These are phyloP conservation scores for Chrysodeixis includens DNA, from an alignment of 2,888 invertebrate genomes.

Conservation along the genomic window DNA sequence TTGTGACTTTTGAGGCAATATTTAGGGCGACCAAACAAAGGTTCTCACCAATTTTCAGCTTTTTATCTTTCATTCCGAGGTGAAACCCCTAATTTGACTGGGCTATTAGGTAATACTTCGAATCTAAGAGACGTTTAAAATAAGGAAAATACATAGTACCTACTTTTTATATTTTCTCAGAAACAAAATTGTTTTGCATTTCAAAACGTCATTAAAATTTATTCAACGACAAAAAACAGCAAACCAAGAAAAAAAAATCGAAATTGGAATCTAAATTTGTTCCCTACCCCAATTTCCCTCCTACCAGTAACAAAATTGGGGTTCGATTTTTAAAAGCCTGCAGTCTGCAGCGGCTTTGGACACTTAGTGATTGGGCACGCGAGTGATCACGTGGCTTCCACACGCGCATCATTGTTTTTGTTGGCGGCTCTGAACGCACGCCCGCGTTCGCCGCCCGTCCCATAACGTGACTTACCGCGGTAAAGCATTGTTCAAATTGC, in stretches of 20 bases:
- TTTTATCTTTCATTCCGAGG: no score
- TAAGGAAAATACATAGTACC: no score
- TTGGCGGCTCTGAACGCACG: conserved; percentile 66
- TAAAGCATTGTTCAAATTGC: conserved; percentile 39
- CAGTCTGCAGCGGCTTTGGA: conserved; percentile 27
- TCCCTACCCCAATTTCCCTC: conserved; percentile 21
- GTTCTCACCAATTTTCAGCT: no score
- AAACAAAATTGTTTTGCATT: no score
- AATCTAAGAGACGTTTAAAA: no score
- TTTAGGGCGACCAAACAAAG: no score
- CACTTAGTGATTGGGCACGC: conserved; percentile 16
- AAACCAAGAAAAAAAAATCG: background rate
- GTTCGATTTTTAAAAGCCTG: conserved; percentile 21
- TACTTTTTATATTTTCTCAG: no score
- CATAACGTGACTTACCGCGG: conserved; percentile 67
- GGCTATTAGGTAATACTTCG: no score
- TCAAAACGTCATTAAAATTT: no score
- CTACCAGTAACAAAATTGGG: background rate
- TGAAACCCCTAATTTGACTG: no score
- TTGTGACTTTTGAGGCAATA: no score
- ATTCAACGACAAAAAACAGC: background rate
- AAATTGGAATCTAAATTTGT: conserved; percentile 6
- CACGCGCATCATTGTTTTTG: conserved; percentile 67
- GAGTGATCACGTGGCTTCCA: conserved; percentile 61
- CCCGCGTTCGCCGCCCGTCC: conserved; percentile 19